A percentile compares a stretch with the other conserved stretches of the same genome.
These are phyloP conservation scores for Akabosia matsudoensis DNA, from an alignment of 1,140 invertebrate species.

Conservation along the genomic window DNA sequence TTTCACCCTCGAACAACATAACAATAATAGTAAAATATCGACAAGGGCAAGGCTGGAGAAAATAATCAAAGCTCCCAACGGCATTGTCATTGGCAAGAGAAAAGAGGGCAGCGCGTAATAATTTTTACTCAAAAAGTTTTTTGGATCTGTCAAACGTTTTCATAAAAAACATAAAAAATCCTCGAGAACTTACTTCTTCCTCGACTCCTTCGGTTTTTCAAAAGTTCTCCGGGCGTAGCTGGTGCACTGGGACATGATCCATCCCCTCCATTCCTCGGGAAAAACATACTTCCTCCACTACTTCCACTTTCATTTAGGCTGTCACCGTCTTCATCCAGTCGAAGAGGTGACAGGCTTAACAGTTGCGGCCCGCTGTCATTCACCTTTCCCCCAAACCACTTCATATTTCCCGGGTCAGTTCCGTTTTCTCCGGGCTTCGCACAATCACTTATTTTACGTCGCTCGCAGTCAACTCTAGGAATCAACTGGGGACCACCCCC, in stretches of 20 bases:
- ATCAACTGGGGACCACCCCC: background rate
- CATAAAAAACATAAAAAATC: too few species aligned
- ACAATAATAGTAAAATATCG: too few species aligned
- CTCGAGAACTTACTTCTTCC: conserved; percentile 47
- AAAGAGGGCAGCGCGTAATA: too few species aligned
- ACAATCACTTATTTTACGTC: background rate
- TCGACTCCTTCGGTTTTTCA: conserved; percentile 30
- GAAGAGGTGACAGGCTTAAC: conserved; percentile 64
- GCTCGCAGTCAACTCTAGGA: background rate
- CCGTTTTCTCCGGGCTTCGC: background rate
- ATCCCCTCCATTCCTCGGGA: conserved; percentile 20
- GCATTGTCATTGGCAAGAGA: too few species aligned
- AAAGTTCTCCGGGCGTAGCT: conserved; percentile 40
- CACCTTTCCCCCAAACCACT: conserved; percentile 44
- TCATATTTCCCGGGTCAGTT: conserved; percentile 29
- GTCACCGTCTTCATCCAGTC: conserved; percentile 47
- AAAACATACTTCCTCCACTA: conserved; percentile 29
- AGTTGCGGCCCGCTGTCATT: conserved; percentile 59
- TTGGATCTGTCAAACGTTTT: too few species aligned
- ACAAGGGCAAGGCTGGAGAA: too few species aligned
- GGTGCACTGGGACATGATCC: conserved; percentile 37
- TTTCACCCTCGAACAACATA: too few species aligned
- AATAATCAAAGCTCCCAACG: too few species aligned
- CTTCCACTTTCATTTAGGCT: conserved; percentile 3
- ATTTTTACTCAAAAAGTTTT: too few species aligned